These are phyloP conservation scores for Acanthococcus lagerstroemiae DNA, from an alignment of 2,888 invertebrate species.

Conservation along the genomic window DNA sequence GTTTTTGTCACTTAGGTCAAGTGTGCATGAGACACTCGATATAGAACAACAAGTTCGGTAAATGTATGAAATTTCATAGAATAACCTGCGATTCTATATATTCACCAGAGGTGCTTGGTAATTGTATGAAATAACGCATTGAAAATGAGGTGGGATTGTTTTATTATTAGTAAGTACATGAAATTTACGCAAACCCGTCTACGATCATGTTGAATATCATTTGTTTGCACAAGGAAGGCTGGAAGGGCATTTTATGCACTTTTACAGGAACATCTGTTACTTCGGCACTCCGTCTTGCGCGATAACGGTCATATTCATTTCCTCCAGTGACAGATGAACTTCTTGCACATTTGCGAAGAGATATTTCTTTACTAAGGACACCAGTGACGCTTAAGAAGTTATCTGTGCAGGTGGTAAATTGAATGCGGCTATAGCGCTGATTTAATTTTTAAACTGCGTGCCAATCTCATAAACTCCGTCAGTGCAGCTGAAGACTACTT, in stretches of 20 bases:
- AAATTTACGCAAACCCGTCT: neutral
- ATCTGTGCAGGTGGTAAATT: slow-evolving; percentile 11
- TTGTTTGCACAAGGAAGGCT: neutral
- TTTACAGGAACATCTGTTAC: neutral
- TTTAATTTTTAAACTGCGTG: slow-evolving; percentile 8
- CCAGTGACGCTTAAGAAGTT: slow-evolving; percentile 6
- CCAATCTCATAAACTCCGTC: neutral
- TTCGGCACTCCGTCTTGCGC: too few species aligned
- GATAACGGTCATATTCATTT: slow-evolving; percentile 4
- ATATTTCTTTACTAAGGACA: neutral
- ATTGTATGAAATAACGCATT: neutral
- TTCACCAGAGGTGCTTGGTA: neutral
- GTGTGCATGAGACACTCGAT: too few species aligned
- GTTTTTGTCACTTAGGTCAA: too few species aligned
- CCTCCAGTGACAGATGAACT: slow-evolving; percentile 15
- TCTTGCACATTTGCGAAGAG: neutral
- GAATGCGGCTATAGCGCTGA: slow-evolving; percentile 5
- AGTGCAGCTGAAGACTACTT: slow-evolving; percentile 2
- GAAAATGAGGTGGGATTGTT: too few species aligned
- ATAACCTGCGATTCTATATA: neutral
- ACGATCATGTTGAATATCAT: neutral
- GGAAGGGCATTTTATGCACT: neutral
- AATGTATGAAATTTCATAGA: slow-evolving; percentile 7
- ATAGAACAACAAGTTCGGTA: neutral
- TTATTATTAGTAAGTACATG: neutral